Evolutionary conservation across 2,797 vertebrate genomes (phyloP), one percentile per base, ranked within the genome.

Genomic region (Tangara arthus): DNA sequence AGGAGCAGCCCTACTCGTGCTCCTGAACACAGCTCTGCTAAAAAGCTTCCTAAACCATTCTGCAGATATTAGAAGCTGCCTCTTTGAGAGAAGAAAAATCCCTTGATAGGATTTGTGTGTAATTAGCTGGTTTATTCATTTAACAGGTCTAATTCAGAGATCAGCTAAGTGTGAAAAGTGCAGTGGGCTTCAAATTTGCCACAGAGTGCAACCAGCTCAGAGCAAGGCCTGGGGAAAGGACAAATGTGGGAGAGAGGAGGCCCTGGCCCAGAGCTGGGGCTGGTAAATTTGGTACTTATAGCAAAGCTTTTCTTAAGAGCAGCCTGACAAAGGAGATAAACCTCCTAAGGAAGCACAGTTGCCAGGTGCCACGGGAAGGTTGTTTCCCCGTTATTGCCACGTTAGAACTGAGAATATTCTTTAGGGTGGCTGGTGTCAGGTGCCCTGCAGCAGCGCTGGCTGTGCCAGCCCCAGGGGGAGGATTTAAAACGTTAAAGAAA

Each of bases 81-180:
- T 66, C 91, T 72, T 28, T 2, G 76, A 84, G 47, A 72, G 60
- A 55, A 18, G 59, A 84, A 89, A 96, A 95, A 95, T 90, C 91
- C 87, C 94, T 79, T 88, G 92, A 88, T 88, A 93, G 94, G 94
- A 95, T 96, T 97, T 90, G 69, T 42, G 87, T 72, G 79, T 76
- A 96, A 97, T 97, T 94, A 97, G 87, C 91, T 91, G 73, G 73
- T 96, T 96, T 84, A 95, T 88, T 96, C 89, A 70, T 97, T 96
- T 88, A 94, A 81, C 89, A 72, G 94, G 82, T 83, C 91, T 91
- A 81, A 94, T 95, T 95, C 94, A 95, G 91, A 94, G 91, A 91
- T 94, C 95, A 96, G 85, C 80, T 94, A 42, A 46, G 73, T 96
- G 95, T 91, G 87, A 96, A 96, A 96, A 95, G 61, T 50, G 52